phyloP scores from a whole-genome alignment of 1,140 invertebrate genomes.

The Drosophila malerkotliana region DNA sequence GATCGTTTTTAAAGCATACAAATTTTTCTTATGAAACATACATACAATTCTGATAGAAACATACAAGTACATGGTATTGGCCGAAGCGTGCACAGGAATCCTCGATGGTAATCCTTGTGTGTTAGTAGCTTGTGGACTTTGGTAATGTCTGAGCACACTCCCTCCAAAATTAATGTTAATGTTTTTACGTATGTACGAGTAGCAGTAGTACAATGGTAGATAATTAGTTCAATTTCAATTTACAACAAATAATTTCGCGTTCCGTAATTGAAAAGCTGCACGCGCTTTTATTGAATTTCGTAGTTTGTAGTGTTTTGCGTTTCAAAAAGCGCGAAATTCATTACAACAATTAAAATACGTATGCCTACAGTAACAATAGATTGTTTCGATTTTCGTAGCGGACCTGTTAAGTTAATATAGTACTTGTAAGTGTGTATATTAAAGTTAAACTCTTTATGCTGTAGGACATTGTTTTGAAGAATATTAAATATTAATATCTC shows the following conservation, averaged over 20 bases:
- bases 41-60: constrained; percentile 63
- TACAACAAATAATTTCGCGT: constrained; percentile 73
- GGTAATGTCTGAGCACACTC: constrained; percentile 6
- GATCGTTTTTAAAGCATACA: constrained; percentile 66
- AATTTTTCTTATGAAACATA: constrained; percentile 65
- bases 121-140: background rate
- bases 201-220: constrained; percentile 41
- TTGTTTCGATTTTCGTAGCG: constrained; percentile 38
- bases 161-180: constrained; percentile 39
- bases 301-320: constrained; percentile 6
- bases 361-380: constrained; percentile 53
- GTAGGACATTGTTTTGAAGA: constrained; percentile 70
- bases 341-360: constrained; percentile 59
- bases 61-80: constrained; percentile 43
- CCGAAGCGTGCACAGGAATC: constrained; percentile 17
- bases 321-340: constrained; percentile 48
- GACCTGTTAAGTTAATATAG: constrained; percentile 38
- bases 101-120: constrained; percentile 2
- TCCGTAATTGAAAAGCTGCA: constrained; percentile 25
- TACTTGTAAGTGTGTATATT: constrained; percentile 30
- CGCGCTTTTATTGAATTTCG: constrained; percentile 38
- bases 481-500: constrained; percentile 83
- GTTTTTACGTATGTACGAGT: constrained; percentile 39
- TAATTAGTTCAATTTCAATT: constrained; percentile 72
- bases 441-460: constrained; percentile 74